Conservation (phyloP, 2,888 invertebrate genomes). For the Scaptomyza polygonia region DNA sequence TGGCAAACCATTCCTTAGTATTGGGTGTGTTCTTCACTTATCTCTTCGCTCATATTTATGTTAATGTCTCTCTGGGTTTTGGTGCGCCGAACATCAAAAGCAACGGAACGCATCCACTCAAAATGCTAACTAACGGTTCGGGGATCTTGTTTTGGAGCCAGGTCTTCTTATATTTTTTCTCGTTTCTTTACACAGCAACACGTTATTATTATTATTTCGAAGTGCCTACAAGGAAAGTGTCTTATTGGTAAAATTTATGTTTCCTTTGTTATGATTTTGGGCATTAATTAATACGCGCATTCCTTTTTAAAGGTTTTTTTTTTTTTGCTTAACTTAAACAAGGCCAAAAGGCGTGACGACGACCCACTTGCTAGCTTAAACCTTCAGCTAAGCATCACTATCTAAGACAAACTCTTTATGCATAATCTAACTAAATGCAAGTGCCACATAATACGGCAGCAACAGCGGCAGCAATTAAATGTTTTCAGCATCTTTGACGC, state of each 20-base stretch:
- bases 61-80: slow-evolving; percentile 62
- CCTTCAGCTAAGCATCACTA: too few relatives aligned
- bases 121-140: slow-evolving; percentile 53
- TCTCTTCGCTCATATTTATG: slow-evolving; percentile 74
- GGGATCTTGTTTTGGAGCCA: slow-evolving; percentile 6
- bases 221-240: slow-evolving; percentile 60
- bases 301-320: neutral
- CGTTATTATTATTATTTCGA: slow-evolving; percentile 2
- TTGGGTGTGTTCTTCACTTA: slow-evolving; percentile 67
- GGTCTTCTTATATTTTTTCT: neutral
- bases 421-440: slow-evolving; percentile 6
- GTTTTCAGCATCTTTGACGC: slow-evolving; percentile 56
- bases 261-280: slow-evolving; percentile 65
- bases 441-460: slow-evolving; percentile 31
- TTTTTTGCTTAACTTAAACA: neutral
- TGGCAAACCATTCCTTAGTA: slow-evolving; percentile 43
- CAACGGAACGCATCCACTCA: slow-evolving; percentile 45
- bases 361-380: slow-evolving; percentile 15
- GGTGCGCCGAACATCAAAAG: slow-evolving; percentile 72
- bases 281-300: slow-evolving; percentile 55
- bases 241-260: slow-evolving; percentile 73
- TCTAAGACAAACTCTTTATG: slow-evolving; percentile 19
- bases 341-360: slow-evolving; percentile 23
- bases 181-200: slow-evolving; percentile 1
- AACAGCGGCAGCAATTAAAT: slow-evolving; percentile 57